These are phyloP conservation scores for Haplotaxodon microlepis DNA, from an alignment of 2,113 vertebrate genomes.

Conservation along the genomic window DNA sequence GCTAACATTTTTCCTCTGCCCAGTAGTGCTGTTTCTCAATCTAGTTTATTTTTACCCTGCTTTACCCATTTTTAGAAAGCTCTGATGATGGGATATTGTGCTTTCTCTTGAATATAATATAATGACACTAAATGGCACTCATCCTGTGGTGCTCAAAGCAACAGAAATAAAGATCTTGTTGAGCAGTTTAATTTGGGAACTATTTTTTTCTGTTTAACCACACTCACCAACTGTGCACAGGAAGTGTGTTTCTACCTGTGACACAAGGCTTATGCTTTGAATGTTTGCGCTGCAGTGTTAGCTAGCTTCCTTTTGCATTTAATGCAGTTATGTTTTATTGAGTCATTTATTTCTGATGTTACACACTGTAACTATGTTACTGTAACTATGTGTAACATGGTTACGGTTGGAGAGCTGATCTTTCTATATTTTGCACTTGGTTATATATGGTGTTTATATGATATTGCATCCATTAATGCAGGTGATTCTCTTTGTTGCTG, in stretches of 20 bases:
- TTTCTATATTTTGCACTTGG: not conserved
- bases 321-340: not conserved
- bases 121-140: not conserved
- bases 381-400: not conserved
- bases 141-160: not conserved
- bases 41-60: not conserved
- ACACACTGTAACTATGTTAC: not conserved
- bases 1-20: not conserved
- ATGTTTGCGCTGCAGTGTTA: not conserved
- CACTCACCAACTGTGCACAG: not conserved
- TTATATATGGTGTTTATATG: not conserved
- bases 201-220: not conserved
- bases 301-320: not conserved
- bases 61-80: not conserved
- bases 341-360: not conserved
- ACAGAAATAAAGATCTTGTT: not conserved
- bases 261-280: not conserved
- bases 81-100: not conserved
- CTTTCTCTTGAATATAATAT: not conserved
- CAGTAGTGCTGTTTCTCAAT: not conserved
- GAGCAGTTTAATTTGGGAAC: not conserved
- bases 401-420: not conserved
- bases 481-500: not conserved
- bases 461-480: not conserved
- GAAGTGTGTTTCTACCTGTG: not conserved